A percentile compares a stretch with the other conserved stretches of the same genome.
phyloP scores from a whole-genome alignment of 2,113 vertebrate genomes.

The Ceyx cyanopectus region DNA sequence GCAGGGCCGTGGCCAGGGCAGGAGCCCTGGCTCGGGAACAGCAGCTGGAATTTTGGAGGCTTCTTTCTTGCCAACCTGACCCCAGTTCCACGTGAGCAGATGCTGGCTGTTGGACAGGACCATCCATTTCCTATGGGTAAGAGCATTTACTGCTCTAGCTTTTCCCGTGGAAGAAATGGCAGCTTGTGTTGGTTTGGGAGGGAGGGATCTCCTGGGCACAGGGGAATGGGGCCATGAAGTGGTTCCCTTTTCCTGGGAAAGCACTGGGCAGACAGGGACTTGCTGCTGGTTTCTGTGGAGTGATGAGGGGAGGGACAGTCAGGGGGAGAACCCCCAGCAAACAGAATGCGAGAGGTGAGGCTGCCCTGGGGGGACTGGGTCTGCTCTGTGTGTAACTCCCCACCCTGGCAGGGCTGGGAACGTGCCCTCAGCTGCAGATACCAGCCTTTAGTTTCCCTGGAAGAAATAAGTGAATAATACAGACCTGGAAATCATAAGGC shows the following conservation, averaged over 20 bases:
- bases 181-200: neutral
- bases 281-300: rapidly evolving
- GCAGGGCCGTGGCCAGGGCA: neutral
- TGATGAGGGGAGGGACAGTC: neutral
- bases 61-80: neutral
- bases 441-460: constrained; percentile 74
- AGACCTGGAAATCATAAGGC: constrained; percentile 81
- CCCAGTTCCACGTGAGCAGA: rapidly evolving
- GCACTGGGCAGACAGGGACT: rapidly evolving
- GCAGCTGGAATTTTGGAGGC: rapidly evolving
- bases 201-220: no score
- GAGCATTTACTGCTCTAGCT: no score
- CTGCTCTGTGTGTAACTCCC: constrained; percentile 12
- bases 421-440: constrained; percentile 16
- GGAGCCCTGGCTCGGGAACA: rapidly evolving
- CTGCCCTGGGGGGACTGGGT: neutral
- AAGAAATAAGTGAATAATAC: constrained; percentile 73
- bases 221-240: no score
- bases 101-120: neutral
- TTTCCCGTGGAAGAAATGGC: neutral
- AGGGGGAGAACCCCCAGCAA: neutral
- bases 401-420: neutral
- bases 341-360: neutral
- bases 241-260: no score
- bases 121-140: neutral